Conservation (phyloP, 2,888 invertebrate species). For the Papilio protenor region DNA sequence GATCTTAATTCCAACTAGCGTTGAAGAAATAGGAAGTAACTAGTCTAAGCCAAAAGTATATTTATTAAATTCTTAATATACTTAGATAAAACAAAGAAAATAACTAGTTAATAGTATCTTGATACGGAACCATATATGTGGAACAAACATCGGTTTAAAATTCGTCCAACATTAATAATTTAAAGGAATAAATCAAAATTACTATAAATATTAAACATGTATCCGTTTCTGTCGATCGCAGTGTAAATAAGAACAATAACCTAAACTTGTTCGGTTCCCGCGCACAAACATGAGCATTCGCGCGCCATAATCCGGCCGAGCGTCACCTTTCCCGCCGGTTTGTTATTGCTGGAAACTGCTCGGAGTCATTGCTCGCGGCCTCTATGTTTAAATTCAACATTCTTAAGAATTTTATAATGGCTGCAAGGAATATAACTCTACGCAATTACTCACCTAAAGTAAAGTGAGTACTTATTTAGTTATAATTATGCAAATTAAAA, state of each 20-base stretch:
- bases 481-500: slow-evolving; percentile 4
- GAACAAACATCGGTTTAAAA: background rate
- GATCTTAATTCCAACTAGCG: too few relatives aligned
- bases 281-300: background rate
- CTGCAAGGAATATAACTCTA: background rate
- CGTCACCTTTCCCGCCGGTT: slow-evolving; percentile 11
- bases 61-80: too few relatives aligned
- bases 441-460: slow-evolving; percentile 12
- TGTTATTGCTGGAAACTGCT: background rate
- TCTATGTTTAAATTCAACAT: slow-evolving; percentile 19
- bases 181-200: slow-evolving; percentile 20
- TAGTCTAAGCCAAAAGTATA: too few relatives aligned
- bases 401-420: slow-evolving; percentile 1
- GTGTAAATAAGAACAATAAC: slow-evolving; percentile 12
- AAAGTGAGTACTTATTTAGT: slow-evolving; percentile 38
- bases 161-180: slow-evolving; percentile 15
- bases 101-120: too few relatives aligned
- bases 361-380: slow-evolving; percentile 1
- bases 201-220: slow-evolving; percentile 18
- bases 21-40: too few relatives aligned
- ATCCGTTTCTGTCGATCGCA: slow-evolving; percentile 19
- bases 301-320: slow-evolving; percentile 13
- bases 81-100: background rate
- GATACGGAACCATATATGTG: background rate
- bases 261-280: slow-evolving; percentile 2